These are phyloP conservation scores for Triops cancriformis DNA, from an alignment of 1,140 invertebrate species.

Conservation along the genomic window DNA sequence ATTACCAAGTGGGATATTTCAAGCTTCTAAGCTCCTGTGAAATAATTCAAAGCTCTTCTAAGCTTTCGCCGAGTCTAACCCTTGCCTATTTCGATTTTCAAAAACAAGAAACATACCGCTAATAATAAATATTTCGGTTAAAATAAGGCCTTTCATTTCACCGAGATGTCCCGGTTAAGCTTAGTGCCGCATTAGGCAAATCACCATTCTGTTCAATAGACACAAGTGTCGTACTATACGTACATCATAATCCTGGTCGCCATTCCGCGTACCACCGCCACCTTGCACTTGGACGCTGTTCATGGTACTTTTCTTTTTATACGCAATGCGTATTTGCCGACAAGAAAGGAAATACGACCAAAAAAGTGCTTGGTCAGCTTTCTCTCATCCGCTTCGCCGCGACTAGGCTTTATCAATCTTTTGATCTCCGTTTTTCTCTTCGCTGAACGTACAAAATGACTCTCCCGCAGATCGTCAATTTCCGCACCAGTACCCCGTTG, in stretches of 20 bases:
- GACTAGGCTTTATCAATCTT: not conserved
- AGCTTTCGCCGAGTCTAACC: too few relatives aligned
- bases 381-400: not conserved
- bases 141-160: too few relatives aligned
- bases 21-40: too few relatives aligned
- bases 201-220: too few relatives aligned
- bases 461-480: not conserved
- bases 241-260: not conserved
- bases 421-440: not conserved
- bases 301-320: not conserved
- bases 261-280: not conserved
- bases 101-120: too few relatives aligned
- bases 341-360: not conserved
- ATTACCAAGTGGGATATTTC: too few relatives aligned
- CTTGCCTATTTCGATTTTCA: too few relatives aligned
- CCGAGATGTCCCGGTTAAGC: too few relatives aligned
- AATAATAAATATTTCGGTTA: too few relatives aligned
- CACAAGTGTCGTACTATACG: not conserved
- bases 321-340: not conserved
- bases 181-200: too few relatives aligned
- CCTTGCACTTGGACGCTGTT: not conserved
- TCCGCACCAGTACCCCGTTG: not conserved
- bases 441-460: not conserved
- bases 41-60: too few relatives aligned
- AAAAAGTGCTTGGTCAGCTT: not conserved